Percentiles rank a stretch among this genome's conserved stretches.
phyloP scores from a whole-genome alignment of 2,113 vertebrate genomes.

The Melospiza georgiana region DNA sequence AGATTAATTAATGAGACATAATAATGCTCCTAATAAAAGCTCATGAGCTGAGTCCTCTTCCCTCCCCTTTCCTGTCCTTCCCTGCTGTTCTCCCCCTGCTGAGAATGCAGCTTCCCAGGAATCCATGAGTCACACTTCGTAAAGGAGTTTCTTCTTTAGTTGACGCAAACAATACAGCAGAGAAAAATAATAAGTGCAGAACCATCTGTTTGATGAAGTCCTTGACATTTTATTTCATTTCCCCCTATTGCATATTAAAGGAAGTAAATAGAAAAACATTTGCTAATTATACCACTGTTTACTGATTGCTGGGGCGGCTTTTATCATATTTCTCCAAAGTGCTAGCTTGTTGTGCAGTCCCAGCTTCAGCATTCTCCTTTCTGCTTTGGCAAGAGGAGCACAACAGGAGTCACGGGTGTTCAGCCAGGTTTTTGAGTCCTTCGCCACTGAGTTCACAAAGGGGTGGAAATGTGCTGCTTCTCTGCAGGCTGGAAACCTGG shows the following conservation, averaged over 20 bases:
- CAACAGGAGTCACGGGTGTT: not conserved
- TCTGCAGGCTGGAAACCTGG: not conserved
- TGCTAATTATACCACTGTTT: conserved; percentile 85
- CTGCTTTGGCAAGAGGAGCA: not conserved
- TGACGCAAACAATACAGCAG: conserved; percentile 74
- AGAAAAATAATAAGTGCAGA: conserved; percentile 75
- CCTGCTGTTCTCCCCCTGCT: conserved; percentile 54
- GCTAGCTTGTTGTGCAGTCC: not conserved
- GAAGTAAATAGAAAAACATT: conserved; percentile 82
- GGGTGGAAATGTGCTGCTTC: not conserved
- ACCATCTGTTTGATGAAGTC: conserved; percentile 84
- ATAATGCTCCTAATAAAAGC: conserved; percentile 85
- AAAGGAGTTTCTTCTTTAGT: conserved; percentile 71
- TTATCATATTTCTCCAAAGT: conserved; percentile 71
- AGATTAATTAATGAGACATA: conserved; percentile 85
- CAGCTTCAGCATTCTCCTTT: conserved; percentile 22
- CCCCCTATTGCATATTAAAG: conserved; percentile 80
- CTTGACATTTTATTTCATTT: conserved; percentile 84
- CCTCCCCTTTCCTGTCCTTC: conserved; percentile 69
- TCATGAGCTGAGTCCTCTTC: conserved; percentile 76
- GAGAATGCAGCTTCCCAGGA: conserved; percentile 72
- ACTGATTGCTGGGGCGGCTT: conserved; percentile 68
- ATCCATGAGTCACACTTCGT: conserved; percentile 76
- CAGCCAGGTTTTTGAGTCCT: not conserved
- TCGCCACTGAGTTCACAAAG: not conserved